Evolutionary conservation across 2,888 invertebrate genomes (phyloP).

Genomic region (Xylota sylvarum): DNA sequence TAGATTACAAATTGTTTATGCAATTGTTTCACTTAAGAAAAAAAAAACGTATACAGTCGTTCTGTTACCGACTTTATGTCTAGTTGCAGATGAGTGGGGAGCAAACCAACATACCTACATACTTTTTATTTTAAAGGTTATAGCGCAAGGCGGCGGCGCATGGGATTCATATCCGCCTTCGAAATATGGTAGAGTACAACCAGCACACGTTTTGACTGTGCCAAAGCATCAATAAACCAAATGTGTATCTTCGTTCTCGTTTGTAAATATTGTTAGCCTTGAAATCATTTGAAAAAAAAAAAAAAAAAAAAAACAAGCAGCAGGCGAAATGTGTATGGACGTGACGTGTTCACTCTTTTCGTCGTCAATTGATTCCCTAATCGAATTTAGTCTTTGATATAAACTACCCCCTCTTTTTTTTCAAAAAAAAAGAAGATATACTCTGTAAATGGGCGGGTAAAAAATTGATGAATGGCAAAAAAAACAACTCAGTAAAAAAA

Average conservation of each 20-base stretch:
- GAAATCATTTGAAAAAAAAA: constrained; percentile 52
- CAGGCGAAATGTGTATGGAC: constrained; percentile 41
- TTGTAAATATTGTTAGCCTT: constrained; percentile 64
- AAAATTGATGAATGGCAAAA: constrained; percentile 21
- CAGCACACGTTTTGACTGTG: constrained; percentile 46
- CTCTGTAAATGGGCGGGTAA: constrained; percentile 7
- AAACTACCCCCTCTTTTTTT: constrained; percentile 10
- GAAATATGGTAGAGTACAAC: constrained; percentile 31
- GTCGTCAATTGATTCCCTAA: constrained; percentile 56
- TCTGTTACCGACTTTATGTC: not conserved
- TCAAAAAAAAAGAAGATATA: constrained; percentile 1
- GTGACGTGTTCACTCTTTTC: constrained; percentile 57
- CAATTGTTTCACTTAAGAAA: constrained; percentile 25
- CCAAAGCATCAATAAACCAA: constrained; percentile 20
- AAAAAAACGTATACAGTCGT: not conserved
- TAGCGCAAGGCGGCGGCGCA: constrained; percentile 23
- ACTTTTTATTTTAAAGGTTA: constrained; percentile 34
- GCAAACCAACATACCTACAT: not conserved
- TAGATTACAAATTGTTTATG: constrained; percentile 34
- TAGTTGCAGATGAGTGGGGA: not conserved
- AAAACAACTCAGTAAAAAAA: no score
- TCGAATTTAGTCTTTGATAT: constrained; percentile 42
- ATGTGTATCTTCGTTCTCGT: constrained; percentile 36
- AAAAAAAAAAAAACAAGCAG: not conserved
- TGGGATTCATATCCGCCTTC: constrained; percentile 37